Evolutionary conservation across 2,888 invertebrate genomes (phyloP), one percentile per base, ranked within the genome.

Genomic region (Hermaeophaga mercurialis): DNA sequence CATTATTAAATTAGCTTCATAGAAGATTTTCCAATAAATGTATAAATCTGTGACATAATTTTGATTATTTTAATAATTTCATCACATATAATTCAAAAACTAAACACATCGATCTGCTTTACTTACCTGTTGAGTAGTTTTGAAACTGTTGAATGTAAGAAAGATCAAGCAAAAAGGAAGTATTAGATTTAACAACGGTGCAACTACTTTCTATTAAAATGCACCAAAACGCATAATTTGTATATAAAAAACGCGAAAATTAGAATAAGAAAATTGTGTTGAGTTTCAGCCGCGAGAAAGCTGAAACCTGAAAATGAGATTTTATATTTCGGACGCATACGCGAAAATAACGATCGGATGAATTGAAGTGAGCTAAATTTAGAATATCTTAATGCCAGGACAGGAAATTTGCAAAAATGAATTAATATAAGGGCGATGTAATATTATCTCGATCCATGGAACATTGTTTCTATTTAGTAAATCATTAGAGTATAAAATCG

Each of bases 41-140:
- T n/a, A n/a, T n/a, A n/a, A n/a, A n/a, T n/a, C n/a, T n/a, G n/a
- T n/a, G n/a, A n/a, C n/a, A n/a, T n/a, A n/a, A n/a, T n/a, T n/a
- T n/a, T n/a, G n/a, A n/a, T n/a, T n/a, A n/a, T n/a, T n/a, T n/a
- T n/a, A n/a, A n/a, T n/a, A n/a, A n/a, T n/a, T n/a, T n/a, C n/a
- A n/a, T n/a, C n/a, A n/a, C n/a, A n/a, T n/a, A n/a, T n/a, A 26
- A 26, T 17, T 1, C 12, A 41, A 19, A 44, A 1, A 18, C 38
- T 2, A 36, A 15, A 43, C 11, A 47, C 11, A 50, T 50, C 50
- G 36, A 50, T 50, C 41, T 8, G 28, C 4, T n/a, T n/a, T 33
- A 28, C 52, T 52, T 52, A 52, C 52, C 52, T 52, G 52, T 52
- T 52, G 52, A 52, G 52, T 33, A 44, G 43, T 22, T 43, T 52